A percentile compares a stretch with the other conserved stretches of the same genome.
Conservation (phyloP, 2,797 vertebrate species). For the Tachyglossus aculeatus region DNA sequence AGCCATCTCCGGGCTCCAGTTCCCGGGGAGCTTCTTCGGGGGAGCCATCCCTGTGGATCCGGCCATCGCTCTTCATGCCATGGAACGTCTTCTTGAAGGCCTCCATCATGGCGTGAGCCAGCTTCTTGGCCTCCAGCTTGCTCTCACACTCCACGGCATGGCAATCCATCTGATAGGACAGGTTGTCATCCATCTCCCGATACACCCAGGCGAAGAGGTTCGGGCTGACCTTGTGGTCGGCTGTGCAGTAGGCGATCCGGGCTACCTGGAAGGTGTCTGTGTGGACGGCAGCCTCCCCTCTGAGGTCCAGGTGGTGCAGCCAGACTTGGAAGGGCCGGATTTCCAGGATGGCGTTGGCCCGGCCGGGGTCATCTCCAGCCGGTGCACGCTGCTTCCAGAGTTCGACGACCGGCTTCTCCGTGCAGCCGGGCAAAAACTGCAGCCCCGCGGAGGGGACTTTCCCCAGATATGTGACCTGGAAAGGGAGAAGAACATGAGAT, state of each 20-base stretch:
- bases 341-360: constrained; percentile 88
- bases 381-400: constrained; percentile 86
- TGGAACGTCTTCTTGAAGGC: constrained; percentile 99
- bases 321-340: constrained; percentile 98
- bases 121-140: constrained; percentile 97
- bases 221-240: constrained; percentile 92
- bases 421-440: constrained; percentile 95
- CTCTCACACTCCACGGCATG: constrained; percentile 96
- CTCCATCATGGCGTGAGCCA: constrained; percentile 99
- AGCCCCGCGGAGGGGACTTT: constrained; percentile 92
- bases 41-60: constrained; percentile 93
- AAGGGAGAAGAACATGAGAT: constrained; percentile 54
- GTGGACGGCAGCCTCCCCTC: constrained; percentile 86
- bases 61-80: constrained; percentile 96
- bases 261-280: constrained; percentile 99
- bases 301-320: constrained; percentile 91
- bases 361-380: constrained; percentile 79
- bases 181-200: constrained; percentile 97
- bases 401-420: constrained; percentile 92
- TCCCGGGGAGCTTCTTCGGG: constrained; percentile 90
- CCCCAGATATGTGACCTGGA: constrained; percentile 94
- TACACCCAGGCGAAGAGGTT: constrained; percentile 98
- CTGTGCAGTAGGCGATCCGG: constrained; percentile 98
- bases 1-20: constrained; percentile 92
- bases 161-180: constrained; percentile 99